Percentiles rank a stretch among this genome's conserved stretches.
phyloP scores from a whole-genome alignment of 2,113 vertebrate species.

The Chamaetylas fuelleborni region DNA sequence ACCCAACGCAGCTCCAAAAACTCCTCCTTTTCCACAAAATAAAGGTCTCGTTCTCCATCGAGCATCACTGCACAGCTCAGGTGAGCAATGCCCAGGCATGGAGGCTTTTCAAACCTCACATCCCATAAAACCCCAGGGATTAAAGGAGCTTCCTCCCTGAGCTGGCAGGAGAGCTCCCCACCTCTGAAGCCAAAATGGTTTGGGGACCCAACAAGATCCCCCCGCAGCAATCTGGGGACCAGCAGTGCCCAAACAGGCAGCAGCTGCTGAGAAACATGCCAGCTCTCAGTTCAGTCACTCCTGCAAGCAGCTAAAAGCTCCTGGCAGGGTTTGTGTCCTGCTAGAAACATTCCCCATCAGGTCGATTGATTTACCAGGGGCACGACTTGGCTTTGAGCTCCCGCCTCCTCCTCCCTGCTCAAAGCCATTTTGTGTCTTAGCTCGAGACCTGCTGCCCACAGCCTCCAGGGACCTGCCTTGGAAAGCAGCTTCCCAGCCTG shows the following conservation, averaged over 20 bases:
- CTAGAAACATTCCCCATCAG: neutral
- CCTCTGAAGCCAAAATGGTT: accelerated
- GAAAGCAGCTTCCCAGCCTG: slow-evolving; percentile 11
- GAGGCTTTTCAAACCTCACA: neutral
- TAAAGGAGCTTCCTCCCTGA: neutral
- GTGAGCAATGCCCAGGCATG: accelerated
- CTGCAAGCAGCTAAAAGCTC: neutral
- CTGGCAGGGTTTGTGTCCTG: neutral
- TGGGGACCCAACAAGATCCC: neutral
- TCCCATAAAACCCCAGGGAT: neutral
- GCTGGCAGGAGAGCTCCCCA: neutral
- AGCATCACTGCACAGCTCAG: too few species aligned
- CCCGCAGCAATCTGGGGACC: neutral
- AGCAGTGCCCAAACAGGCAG: neutral
- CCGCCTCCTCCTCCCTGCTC: slow-evolving; percentile 11
- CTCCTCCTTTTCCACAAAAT: too few species aligned
- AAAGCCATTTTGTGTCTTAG: neutral
- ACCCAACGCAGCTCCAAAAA: too few species aligned
- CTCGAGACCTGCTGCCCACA: neutral
- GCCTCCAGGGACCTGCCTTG: slow-evolving; percentile 24
- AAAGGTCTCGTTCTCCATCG: too few species aligned
- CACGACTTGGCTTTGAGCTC: slow-evolving; percentile 15
- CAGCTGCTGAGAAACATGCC: neutral
- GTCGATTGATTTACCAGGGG: slow-evolving; percentile 5
- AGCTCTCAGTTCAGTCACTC: neutral